A percentile compares a stretch with the other conserved stretches of the same genome.
phyloP scores from a whole-genome alignment of 2,888 invertebrate species.

The Ischnus inquisitorius region DNA sequence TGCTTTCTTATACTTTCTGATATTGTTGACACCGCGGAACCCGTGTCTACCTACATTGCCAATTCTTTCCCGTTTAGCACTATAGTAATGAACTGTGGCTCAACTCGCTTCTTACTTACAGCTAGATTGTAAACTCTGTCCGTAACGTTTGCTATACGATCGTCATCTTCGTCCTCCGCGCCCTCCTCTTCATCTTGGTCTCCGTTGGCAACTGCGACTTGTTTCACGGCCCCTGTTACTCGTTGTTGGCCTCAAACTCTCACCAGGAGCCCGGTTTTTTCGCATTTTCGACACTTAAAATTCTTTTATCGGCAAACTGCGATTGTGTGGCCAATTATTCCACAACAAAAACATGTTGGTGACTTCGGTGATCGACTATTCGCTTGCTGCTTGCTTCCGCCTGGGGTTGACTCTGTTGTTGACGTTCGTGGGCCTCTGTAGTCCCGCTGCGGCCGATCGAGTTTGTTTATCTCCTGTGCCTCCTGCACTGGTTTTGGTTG shows the following conservation, averaged over 20 bases:
- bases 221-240: constrained; percentile 25
- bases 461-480: constrained; percentile 15
- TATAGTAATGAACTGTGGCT: constrained; percentile 11
- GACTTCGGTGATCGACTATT: not conserved
- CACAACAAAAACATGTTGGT: constrained; percentile 13
- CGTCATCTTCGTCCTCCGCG: constrained; percentile 23
- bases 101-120: constrained; percentile 26
- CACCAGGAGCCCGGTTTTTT: not conserved
- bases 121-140: not conserved
- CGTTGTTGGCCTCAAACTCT: constrained; percentile 1
- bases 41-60: constrained; percentile 24
- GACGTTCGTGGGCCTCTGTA: not conserved
- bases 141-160: constrained; percentile 16
- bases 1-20: constrained; percentile 6
- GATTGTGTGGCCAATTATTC: not conserved
- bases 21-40: constrained; percentile 28
- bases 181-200: not conserved
- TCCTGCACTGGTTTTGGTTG: not conserved
- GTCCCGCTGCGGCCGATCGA: constrained; percentile 2
- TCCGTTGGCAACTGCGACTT: constrained; percentile 9
- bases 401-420: not conserved
- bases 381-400: not conserved
- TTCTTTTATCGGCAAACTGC: constrained; percentile 9
- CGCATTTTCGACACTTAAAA: constrained; percentile 8
- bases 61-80: not conserved